These are phyloP conservation scores for Labrus mixtus DNA, from an alignment of 2,113 vertebrate species.

Conservation along the genomic window DNA sequence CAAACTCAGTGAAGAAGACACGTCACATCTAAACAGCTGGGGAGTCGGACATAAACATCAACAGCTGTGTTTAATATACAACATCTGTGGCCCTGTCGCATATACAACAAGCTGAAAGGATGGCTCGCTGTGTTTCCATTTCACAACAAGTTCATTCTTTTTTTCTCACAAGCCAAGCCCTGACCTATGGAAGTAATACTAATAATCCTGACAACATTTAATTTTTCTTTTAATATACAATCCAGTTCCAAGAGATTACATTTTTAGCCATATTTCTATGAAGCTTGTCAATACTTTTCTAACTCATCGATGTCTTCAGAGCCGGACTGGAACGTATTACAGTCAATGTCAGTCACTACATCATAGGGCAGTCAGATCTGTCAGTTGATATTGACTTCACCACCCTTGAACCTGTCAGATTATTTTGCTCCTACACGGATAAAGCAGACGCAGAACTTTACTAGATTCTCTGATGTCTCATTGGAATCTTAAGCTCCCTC, in stretches of 20 bases:
- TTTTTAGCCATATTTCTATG: not conserved
- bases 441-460: not conserved
- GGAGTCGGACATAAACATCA: constrained; percentile 6
- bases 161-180: not conserved
- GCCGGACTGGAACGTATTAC: not conserved
- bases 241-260: not conserved
- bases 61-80: constrained; percentile 20
- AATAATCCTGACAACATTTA: not conserved
- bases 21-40: constrained; percentile 25
- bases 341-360: not conserved
- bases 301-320: not conserved
- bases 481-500: not conserved
- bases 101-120: not conserved
- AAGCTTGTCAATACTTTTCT: not conserved
- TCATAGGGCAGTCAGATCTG: not conserved
- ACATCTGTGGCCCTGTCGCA: not conserved
- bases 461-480: not conserved
- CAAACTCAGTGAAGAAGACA: not conserved
- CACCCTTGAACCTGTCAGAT: not conserved
- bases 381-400: not conserved
- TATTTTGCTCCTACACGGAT: not conserved
- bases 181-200: not conserved
- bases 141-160: not conserved
- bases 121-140: not conserved
- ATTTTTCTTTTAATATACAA: not conserved